Evolutionary conservation across 2,888 invertebrate species (phyloP).

Genomic region (Nasonia oneida): DNA sequence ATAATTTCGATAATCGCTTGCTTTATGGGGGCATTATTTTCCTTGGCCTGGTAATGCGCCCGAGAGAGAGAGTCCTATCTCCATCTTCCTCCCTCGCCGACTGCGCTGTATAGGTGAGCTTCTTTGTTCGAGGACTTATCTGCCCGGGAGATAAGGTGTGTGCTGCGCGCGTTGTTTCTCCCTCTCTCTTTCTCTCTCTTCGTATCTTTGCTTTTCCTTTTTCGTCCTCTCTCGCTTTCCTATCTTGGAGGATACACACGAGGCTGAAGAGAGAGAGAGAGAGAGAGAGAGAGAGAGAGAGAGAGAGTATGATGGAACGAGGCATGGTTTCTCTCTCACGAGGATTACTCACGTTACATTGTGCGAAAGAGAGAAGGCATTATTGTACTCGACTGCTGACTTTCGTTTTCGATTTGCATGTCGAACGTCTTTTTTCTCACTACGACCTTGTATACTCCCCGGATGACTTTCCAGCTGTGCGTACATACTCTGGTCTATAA

Average conservation of each 20-base stretch:
- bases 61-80: slow-evolving; percentile 6
- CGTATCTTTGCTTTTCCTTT: not conserved
- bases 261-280: not conserved
- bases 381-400: not conserved
- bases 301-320: not conserved
- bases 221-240: not conserved
- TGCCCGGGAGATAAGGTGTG: slow-evolving; percentile 39
- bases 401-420: slow-evolving; percentile 50
- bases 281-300: not conserved
- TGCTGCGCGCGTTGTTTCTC: slow-evolving; percentile 10
- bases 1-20: slow-evolving; percentile 57
- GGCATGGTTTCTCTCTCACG: slow-evolving; percentile 14
- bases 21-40: slow-evolving; percentile 41
- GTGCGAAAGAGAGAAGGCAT: not conserved
- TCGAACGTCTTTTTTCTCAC: not conserved
- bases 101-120: slow-evolving; percentile 12
- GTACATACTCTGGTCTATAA: not conserved
- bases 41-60: slow-evolving; percentile 4
- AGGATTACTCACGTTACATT: slow-evolving; percentile 16
- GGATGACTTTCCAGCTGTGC: not conserved
- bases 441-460: not conserved
- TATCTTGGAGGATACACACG: not conserved
- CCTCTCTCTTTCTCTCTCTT: not conserved
- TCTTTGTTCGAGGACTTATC: slow-evolving; percentile 58
- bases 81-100: not conserved